Percentiles rank a stretch among this genome's conserved stretches.
Conservation (phyloP, 1,140 invertebrate genomes). For the Sarcophaga bullata region DNA sequence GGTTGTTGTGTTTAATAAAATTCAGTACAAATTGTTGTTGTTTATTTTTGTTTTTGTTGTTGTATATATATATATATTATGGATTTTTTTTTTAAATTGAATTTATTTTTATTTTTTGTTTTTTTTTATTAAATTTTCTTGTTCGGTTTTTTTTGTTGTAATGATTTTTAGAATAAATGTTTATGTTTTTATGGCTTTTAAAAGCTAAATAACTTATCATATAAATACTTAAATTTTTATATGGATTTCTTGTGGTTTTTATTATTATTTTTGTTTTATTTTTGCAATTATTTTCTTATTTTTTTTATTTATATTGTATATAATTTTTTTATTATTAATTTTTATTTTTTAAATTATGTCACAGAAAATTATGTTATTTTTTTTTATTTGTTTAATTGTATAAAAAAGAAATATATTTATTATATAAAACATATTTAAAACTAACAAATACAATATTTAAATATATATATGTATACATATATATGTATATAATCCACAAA, state of each 20-base stretch:
- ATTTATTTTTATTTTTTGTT: constrained; percentile 19
- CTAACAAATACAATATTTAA: not conserved
- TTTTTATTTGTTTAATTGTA: not conserved
- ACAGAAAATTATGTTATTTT: constrained; percentile 22
- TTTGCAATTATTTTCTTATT: constrained; percentile 8
- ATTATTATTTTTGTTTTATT: constrained; percentile 15
- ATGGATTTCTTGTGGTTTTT: constrained; percentile 25
- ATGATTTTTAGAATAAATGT: constrained; percentile 6
- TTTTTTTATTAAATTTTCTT: constrained; percentile 20
- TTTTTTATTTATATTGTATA: constrained; percentile 19
- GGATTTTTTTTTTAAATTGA: constrained; percentile 21
- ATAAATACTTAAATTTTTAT: constrained; percentile 38
- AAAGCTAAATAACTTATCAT: constrained; percentile 39
- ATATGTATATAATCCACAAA: not conserved
- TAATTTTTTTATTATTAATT: not conserved
- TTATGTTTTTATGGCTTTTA: constrained; percentile 27
- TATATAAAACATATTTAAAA: constrained; percentile 18
- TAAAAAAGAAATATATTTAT: constrained; percentile 25
- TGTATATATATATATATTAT: not conserved
- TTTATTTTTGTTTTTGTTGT: constrained; percentile 27
- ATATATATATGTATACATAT: not conserved
- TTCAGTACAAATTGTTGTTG: constrained; percentile 3
- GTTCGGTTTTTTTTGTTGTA: not conserved
- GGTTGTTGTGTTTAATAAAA: constrained; percentile 20
- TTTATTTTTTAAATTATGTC: constrained; percentile 25